phyloP scores from a whole-genome alignment of 2,888 invertebrate species.

The Rotaria magnacalcarata region DNA sequence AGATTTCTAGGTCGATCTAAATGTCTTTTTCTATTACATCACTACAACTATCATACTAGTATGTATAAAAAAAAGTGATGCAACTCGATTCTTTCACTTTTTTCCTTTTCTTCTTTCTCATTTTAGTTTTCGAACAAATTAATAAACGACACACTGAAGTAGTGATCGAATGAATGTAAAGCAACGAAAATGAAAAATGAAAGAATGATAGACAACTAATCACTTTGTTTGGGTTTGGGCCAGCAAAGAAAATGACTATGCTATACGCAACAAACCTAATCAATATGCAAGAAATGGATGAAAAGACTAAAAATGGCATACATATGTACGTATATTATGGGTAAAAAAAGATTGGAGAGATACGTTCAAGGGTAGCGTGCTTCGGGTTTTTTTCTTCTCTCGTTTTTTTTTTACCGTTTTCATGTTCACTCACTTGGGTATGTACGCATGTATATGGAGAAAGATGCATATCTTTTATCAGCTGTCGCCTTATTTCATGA shows the following conservation, averaged over 20 bases:
- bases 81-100: neutral
- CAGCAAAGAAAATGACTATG: neutral
- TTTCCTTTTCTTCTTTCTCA: constrained; percentile 1
- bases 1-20: constrained; percentile 7
- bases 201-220: constrained; percentile 22
- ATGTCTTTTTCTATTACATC: constrained; percentile 5
- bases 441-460: neutral
- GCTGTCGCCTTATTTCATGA: constrained; percentile 18
- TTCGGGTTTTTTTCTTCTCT: neutral
- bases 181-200: neutral
- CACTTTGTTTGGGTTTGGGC: constrained; percentile 17
- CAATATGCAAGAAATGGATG: neutral
- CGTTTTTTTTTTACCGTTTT: neutral
- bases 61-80: neutral
- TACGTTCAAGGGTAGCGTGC: neutral
- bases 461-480: constrained; percentile 16
- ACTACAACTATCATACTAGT: neutral
- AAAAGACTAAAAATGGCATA: neutral
- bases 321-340: neutral
- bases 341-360: neutral
- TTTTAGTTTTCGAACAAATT: constrained; percentile 18
- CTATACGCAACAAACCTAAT: neutral
- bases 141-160: neutral
- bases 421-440: neutral
- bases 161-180: constrained; percentile 1